A percentile compares a stretch with the other conserved stretches of the same genome.
Conservation (phyloP, 1,140 invertebrate genomes). For the Metaphire vulgaris region DNA sequence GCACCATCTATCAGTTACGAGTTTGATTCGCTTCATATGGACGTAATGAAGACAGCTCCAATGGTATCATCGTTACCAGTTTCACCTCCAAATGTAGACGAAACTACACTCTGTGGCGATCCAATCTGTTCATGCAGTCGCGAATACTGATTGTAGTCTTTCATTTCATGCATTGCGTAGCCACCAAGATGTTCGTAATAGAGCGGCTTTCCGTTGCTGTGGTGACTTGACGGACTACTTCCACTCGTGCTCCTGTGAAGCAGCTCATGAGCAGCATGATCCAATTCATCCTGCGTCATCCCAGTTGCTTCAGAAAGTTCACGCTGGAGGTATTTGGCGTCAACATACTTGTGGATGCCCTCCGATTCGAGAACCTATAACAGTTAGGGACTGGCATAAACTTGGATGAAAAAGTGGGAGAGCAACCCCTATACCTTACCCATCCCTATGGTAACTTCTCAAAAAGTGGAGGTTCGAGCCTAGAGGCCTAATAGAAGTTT, state of each 20-base stretch:
- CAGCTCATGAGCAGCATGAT: slow-evolving; percentile 70
- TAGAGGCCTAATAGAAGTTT: too few species aligned
- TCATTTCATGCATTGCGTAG: slow-evolving; percentile 39
- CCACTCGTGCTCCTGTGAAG: slow-evolving; percentile 43
- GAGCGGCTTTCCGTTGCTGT: slow-evolving; percentile 24
- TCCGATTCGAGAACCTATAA: slow-evolving; percentile 79
- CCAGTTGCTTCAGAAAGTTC: slow-evolving; percentile 92
- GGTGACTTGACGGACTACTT: background rate
- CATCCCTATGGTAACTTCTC: too few species aligned
- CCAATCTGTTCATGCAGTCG: background rate
- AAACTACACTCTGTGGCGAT: background rate
- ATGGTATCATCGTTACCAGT: background rate
- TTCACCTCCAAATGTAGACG: background rate
- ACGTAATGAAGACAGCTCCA: background rate
- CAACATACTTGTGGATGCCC: slow-evolving; percentile 85
- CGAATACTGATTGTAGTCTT: slow-evolving; percentile 45
- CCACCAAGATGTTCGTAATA: slow-evolving; percentile 41
- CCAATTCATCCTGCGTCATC: slow-evolving; percentile 93
- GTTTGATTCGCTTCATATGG: too few species aligned
- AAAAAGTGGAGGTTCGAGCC: too few species aligned
- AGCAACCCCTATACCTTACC: too few species aligned
- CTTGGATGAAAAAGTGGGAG: background rate
- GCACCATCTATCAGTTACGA: too few species aligned
- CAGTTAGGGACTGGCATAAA: background rate
- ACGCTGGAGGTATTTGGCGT: slow-evolving; percentile 83